Base-by-base conservation (phyloP, 2,797 vertebrate species). In the Babyrousa celebensis region DNA sequence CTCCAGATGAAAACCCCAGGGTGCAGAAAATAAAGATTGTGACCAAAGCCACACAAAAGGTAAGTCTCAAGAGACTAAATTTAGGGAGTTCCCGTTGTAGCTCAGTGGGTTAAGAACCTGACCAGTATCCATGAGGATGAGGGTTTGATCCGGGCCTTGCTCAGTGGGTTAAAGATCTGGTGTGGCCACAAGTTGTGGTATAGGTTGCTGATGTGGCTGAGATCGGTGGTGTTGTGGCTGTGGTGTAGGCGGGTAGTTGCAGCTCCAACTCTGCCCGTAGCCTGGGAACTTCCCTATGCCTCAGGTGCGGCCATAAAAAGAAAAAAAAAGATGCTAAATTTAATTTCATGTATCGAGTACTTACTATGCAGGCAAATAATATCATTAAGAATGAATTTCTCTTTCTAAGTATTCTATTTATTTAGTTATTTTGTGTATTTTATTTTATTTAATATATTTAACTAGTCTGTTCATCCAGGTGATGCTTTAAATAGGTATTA, bases 1-100 rank as follows among this genome's bases (percentile, higher is more conserved):
- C 91, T 94, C 82, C 52, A 85, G 60, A 29, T 29, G 23, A 86
- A 89, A 86, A 82, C 43, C 27, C 18, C 12, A 71, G 43, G 27
- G 18, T 15, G 56, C 7, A 12, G 60, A 18, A 79, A 68, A 85
- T 29, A 36, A 70, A 54, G 12, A 16, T 79, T 32, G 29, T 25
- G 25, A 74, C 27, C 20, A 23, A 88, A 93, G 74, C 27, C 25
- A 71, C 20, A 4, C 1, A 27, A 68, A n/a, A 71, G 48, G 8
- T 56, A 65, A 56, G n/a, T 0, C 16, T 5, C 62, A 52, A 75
- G 56, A n/a, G 2, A 27, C 52, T 7, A 25, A 95, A 60, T 48
- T 48, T 48, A 48, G 43, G 43, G 43, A 48, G 43, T 48, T 48
- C 43, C 6, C 43, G 9, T 48, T 48, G 43, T 48, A 48, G 43